These are phyloP conservation scores for Octopus bimaculoides DNA, from an alignment of 1,140 invertebrate genomes.

Conservation along the genomic window DNA sequence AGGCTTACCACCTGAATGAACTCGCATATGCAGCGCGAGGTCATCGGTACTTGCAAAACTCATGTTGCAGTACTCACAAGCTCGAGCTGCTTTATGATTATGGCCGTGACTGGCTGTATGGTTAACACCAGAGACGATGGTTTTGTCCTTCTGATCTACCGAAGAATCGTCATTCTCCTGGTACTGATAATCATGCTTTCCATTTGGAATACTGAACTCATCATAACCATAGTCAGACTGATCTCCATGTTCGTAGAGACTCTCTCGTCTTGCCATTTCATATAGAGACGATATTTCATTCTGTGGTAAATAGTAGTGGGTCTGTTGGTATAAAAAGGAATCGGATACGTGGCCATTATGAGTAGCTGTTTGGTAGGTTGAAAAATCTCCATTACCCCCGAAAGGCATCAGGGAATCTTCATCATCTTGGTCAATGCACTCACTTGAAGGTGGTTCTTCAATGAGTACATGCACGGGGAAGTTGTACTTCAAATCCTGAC, in stretches of 20 bases:
- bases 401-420: not conserved
- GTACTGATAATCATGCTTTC: not conserved
- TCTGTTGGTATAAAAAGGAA: conserved; percentile 2
- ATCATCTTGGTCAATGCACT: not conserved
- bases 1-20: conserved; percentile 29
- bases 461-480: conserved; percentile 2
- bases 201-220: not conserved
- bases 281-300: conserved; percentile 7
- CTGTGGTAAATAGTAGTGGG: not conserved
- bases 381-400: not conserved
- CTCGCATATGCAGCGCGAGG: not conserved
- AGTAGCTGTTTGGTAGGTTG: not conserved
- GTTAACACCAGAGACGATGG: not conserved
- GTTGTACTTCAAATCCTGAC: not conserved
- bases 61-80: conserved; percentile 6
- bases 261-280: not conserved
- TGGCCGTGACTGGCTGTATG: not conserved
- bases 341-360: not conserved
- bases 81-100: not conserved
- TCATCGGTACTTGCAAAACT: not conserved
- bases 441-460: conserved; percentile 7
- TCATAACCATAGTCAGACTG: not conserved
- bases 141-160: not conserved
- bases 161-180: not conserved
- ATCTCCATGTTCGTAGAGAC: not conserved